Base-by-base conservation (phyloP, 1,140 invertebrate species). In the Diorhabda sublineata region DNA sequence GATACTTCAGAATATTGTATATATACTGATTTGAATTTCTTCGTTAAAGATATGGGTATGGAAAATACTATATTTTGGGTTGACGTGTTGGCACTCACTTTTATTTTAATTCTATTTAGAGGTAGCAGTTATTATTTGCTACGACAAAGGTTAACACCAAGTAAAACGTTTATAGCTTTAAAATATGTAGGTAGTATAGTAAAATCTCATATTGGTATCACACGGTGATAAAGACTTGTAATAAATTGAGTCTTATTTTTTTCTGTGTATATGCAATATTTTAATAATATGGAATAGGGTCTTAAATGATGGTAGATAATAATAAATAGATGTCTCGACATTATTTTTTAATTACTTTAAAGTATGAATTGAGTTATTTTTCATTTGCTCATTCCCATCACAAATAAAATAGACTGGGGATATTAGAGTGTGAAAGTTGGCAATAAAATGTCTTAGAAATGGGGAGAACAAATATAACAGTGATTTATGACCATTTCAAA, bases 1-100 rank as follows among this genome's bases (percentile, higher is more conserved):
- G 79, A 83, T 0, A 76, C 82, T 0, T 88, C 90, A 71, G 81
- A 86, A 7, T 90, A 89, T 74, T 94, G 92, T 75, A 85, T 89
- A 68, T 92, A 89, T 68, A 86, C 85, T 67, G 86, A 87, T 71
- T 86, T 89, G 0, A 80, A 84, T 73, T 84, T 86, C 73, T 83
- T 90, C 64, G 80, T 89, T 2, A 81, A 82, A 72, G 76, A 83
- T 64, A 87, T 89, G 85, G 84, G 88, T 2, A 88, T 91, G 87
- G 84, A 87, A 6, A 81, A 87, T 3, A 81, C 83, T 0, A 84
- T 84, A 2, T 87, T 87, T 68, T 90, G 88, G 87, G 26, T 86
- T 0, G 86, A 90, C 75, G 75, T 91, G 3, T 66, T 78, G 0
- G 85, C 86, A 2, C 77, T 91, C 0, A 59, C 86, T 0, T 42